Conservation (phyloP, 2,888 invertebrate genomes). For the Dendrolimus pini region DNA sequence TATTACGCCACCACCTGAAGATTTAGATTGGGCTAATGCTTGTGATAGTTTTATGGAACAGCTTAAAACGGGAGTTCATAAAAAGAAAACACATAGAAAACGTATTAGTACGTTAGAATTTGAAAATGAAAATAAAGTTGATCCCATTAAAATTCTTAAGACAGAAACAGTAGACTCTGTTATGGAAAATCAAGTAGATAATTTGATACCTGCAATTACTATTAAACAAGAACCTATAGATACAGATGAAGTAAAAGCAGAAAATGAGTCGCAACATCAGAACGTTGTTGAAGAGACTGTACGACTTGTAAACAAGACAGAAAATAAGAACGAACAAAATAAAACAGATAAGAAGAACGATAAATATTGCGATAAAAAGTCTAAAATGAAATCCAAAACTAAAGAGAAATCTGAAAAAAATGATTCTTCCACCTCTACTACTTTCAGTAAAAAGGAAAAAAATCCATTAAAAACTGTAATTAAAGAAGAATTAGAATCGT, state of each 20-base stretch:
- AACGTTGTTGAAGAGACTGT: conserved; percentile 6
- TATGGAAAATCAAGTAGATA: conserved; percentile 9
- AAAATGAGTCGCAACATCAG: conserved; percentile 12
- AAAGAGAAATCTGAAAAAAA: conserved; percentile 35
- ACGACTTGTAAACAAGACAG: conserved; percentile 12
- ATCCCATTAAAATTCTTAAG: conserved; percentile 11
- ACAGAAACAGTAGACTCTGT: conserved; percentile 10
- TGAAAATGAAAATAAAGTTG: conserved; percentile 33
- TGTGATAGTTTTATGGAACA: conserved; percentile 89
- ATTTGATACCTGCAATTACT: conserved; percentile 16
- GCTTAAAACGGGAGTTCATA: conserved; percentile 76
- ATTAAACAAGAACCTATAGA: conserved; percentile 60
- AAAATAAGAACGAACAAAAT: conserved; percentile 26
- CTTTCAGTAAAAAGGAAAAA: conserved; percentile 32
- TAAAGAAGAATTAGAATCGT: conserved; percentile 57
- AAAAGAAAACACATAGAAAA: conserved; percentile 75
- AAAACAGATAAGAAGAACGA: conserved; percentile 33
- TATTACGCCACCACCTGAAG: conserved; percentile 29
- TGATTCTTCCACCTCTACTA: conserved; percentile 16
- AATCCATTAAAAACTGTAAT: conserved; percentile 33
- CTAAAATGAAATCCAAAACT: conserved; percentile 34
- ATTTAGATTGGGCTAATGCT: conserved; percentile 80
- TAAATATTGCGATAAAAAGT: conserved; percentile 31
- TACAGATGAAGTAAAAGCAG: conserved; percentile 37
- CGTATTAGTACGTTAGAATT: conserved; percentile 43